Evolutionary conservation across 2,888 invertebrate species (phyloP), one percentile per base, ranked within the genome.

Genomic region (Branchellion lobata): DNA sequence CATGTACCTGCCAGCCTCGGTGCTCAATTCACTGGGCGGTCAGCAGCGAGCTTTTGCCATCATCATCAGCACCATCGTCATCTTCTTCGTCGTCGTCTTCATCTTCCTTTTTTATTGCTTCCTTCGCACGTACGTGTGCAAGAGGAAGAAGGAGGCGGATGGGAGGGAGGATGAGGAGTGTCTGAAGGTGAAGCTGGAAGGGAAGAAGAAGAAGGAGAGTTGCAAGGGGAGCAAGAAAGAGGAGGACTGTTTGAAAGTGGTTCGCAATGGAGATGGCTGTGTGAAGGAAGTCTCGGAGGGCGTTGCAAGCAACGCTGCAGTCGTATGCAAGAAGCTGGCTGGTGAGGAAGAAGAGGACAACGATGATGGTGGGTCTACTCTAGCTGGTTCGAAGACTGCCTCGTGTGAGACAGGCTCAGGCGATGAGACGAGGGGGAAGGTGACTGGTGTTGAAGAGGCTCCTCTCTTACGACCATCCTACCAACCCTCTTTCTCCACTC

Each of bases 71-170:
- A 57, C 3, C 61, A 57, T n/a, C 24, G 5, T 57, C 61, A n/a
- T 57, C 61, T 24, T n/a, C n/a, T n/a, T 57, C 24, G 61, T 57
- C 61, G n/a, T 57, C 61, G n/a, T 57, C n/a, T 14, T 57, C 61
- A 57, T 57, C 61, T 3, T n/a, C 61, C 5, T n/a, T 57, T 14
- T 47, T n/a, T 57, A 3, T 14, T 57, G 21, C 24, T 57, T 57
- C 14, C 61, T 18, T 5, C n/a, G 61, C 24, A 24, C 61, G 47
- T 47, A 18, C 47, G 21, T n/a, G 21, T 57, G 11, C 3, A 57
- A 24, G 61, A 57, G 24, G 61, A n/a, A 57, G 11, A 57, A 57
- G 24, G 24, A 57, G 61, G 21, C 5, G 24, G 40, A 40, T 40
- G 40, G 8, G 8, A 40, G 40, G 40, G 61, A 24, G 21, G 61